These are phyloP conservation scores for Capromys pilorides DNA, from an alignment of 2,797 vertebrate species.

Conservation along the genomic window DNA sequence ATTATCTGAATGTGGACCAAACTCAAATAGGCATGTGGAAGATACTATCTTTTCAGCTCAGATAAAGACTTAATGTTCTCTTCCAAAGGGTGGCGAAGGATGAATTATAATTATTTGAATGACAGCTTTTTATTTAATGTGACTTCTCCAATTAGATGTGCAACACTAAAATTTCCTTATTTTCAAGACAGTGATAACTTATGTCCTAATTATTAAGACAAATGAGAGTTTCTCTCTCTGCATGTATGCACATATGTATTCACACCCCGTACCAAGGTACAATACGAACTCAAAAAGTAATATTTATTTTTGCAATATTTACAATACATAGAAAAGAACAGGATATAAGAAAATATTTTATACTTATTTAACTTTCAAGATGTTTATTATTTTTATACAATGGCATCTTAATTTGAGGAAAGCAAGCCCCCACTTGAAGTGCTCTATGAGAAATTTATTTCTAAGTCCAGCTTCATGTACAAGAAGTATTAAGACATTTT, in stretches of 20 bases:
- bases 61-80: not conserved
- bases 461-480: not conserved
- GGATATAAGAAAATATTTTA: not conserved
- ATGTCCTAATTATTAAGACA: conserved; percentile 6
- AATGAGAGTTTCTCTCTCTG: not conserved
- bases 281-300: not conserved
- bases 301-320: not conserved
- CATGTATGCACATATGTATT: not conserved
- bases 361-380: not conserved
- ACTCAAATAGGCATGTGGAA: not conserved
- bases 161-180: not conserved
- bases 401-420: not conserved
- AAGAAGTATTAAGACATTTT: not conserved
- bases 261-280: not conserved
- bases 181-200: not conserved
- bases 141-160: not conserved
- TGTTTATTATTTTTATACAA: not conserved
- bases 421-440: not conserved
- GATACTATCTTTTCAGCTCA: conserved; percentile 12
- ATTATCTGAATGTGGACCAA: not conserved
- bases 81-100: not conserved
- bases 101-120: not conserved
- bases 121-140: not conserved
- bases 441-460: not conserved
- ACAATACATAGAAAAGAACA: not conserved